Conservation (phyloP, 2,888 invertebrate species). For the Cheilosia impressa region DNA sequence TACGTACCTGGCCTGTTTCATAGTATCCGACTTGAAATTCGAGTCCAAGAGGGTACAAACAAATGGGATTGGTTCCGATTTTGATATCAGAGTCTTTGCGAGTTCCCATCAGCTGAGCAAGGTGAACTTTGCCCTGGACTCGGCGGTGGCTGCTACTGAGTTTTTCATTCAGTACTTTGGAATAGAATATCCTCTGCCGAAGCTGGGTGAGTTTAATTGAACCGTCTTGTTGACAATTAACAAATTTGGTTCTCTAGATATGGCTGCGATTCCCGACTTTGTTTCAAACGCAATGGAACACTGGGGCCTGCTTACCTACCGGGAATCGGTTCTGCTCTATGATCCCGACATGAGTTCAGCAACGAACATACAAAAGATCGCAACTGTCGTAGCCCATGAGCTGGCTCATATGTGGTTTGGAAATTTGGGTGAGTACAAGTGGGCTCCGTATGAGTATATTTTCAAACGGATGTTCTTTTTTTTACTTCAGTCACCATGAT, state of each 20-base stretch:
- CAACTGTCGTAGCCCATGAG: slow-evolving; percentile 94
- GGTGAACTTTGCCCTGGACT: slow-evolving; percentile 89
- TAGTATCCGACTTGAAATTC: slow-evolving; percentile 92
- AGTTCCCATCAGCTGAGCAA: slow-evolving; percentile 90
- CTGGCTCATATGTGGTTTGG: slow-evolving; percentile 98
- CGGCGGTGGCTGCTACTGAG: slow-evolving; percentile 89
- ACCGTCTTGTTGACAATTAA: not conserved
- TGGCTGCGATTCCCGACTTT: slow-evolving; percentile 82
- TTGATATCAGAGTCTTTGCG: slow-evolving; percentile 89
- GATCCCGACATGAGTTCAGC: slow-evolving; percentile 89
- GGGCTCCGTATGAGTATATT: not conserved
- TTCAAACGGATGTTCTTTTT: slow-evolving; percentile 4
- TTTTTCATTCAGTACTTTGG: slow-evolving; percentile 93
- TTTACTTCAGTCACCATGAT: slow-evolving; percentile 90
- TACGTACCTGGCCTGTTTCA: slow-evolving; percentile 95
- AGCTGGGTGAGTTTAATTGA: slow-evolving; percentile 87
- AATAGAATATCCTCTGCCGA: slow-evolving; percentile 93
- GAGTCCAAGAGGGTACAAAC: slow-evolving; percentile 84
- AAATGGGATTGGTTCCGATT: slow-evolving; percentile 85
- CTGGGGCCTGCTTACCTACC: slow-evolving; percentile 96
- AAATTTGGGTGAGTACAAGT: slow-evolving; percentile 87
- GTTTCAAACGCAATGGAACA: slow-evolving; percentile 95
- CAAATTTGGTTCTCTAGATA: slow-evolving; percentile 77
- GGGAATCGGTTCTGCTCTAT: slow-evolving; percentile 93
- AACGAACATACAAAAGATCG: slow-evolving; percentile 90